A percentile compares a stretch with the other conserved stretches of the same genome.
Evolutionary conservation across 2,113 vertebrate genomes (phyloP).

Genomic region (Oriolus oriolus): DNA sequence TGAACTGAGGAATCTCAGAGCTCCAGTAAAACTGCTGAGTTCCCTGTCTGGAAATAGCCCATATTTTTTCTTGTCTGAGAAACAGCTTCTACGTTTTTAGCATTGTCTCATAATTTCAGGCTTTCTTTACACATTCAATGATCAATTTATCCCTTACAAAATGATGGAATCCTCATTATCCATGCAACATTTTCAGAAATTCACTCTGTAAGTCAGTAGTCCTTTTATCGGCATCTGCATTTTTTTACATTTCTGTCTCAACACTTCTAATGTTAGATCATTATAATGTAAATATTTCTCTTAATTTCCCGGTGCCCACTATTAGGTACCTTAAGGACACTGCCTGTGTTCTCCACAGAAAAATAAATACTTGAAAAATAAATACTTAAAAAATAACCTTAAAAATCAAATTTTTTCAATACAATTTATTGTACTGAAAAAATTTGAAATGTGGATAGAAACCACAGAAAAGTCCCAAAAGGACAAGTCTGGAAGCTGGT

Average conservation of each 20-base stretch:
- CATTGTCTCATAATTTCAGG: not conserved
- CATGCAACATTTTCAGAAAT: not conserved
- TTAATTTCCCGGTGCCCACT: rapidly evolving
- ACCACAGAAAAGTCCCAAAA: not conserved
- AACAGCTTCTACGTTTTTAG: not conserved
- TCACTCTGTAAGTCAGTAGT: not conserved
- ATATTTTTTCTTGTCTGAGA: not conserved
- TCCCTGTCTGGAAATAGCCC: not conserved
- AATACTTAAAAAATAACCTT: not conserved
- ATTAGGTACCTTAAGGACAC: not conserved
- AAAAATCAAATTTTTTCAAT: too few species aligned
- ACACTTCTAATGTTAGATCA: not conserved
- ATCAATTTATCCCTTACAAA: not conserved
- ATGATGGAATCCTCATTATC: not conserved
- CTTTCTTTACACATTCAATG: rapidly evolving
- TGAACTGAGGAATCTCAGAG: not conserved
- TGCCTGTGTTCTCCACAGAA: not conserved
- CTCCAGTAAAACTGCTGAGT: rapidly evolving
- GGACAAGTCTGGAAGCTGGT: not conserved
- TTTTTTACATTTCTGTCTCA: not conserved
- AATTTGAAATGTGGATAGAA: not conserved
- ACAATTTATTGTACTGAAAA: not conserved
- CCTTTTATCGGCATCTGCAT: not conserved
- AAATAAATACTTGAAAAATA: not conserved
- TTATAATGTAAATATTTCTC: not conserved